A percentile compares a stretch with the other conserved stretches of the same genome.
Evolutionary conservation across 2,113 vertebrate genomes (phyloP).

Genomic region (Apodemus sylvaticus): DNA sequence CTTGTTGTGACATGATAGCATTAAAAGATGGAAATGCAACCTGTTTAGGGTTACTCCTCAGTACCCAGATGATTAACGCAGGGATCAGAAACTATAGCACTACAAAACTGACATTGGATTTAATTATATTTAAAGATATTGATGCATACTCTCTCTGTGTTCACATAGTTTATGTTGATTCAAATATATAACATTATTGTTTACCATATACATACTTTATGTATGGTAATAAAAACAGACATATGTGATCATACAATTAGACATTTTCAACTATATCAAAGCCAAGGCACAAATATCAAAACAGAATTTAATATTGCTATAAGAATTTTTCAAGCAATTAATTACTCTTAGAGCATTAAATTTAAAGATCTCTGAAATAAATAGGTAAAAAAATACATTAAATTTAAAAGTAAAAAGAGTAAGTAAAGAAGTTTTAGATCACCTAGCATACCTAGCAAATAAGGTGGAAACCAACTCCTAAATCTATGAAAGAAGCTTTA

Average conservation of each 20-base stretch:
- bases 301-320: slow-evolving; percentile 19
- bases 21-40: neutral
- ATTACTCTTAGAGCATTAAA: slow-evolving; percentile 42
- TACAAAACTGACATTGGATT: neutral
- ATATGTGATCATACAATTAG: neutral
- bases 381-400: too few relatives aligned
- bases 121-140: neutral
- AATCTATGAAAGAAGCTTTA: slow-evolving; percentile 54
- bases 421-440: slow-evolving; percentile 44
- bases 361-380: slow-evolving; percentile 30
- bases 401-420: neutral
- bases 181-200: slow-evolving; percentile 18
- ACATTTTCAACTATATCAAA: slow-evolving; percentile 4
- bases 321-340: slow-evolving; percentile 28
- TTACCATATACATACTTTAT: neutral
- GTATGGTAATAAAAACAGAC: neutral
- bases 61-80: neutral
- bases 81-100: neutral
- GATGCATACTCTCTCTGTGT: neutral
- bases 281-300: slow-evolving; percentile 57
- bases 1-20: neutral
- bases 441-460: slow-evolving; percentile 25
- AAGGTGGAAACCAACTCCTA: slow-evolving; percentile 27
- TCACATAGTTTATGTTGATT: neutral
- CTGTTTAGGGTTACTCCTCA: neutral